A percentile compares a stretch with the other conserved stretches of the same genome.
These are phyloP conservation scores for Apis florea DNA, from an alignment of 1,140 invertebrate genomes.

Conservation along the genomic window DNA sequence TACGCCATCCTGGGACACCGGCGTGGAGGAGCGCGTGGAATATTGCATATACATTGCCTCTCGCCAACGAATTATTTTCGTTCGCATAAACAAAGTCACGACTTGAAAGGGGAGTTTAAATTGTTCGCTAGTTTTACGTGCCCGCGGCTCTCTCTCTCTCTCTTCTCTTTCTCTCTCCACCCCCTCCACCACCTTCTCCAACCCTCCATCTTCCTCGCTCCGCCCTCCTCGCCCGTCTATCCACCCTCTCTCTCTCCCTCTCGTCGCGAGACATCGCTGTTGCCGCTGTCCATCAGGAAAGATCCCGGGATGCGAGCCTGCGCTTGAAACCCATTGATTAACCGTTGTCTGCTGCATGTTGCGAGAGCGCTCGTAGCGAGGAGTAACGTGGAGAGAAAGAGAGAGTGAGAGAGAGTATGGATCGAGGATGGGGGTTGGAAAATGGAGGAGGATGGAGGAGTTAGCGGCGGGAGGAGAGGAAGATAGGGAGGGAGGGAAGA, in stretches of 20 bases:
- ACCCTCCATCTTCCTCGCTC: not conserved
- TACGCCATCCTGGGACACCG: no score
- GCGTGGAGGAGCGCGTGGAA: not conserved
- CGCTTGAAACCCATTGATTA: slow-evolving; percentile 80
- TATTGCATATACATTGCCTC: no score
- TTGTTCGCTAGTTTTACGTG: slow-evolving; percentile 75
- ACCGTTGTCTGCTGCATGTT: slow-evolving; percentile 76
- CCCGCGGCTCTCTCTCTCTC: slow-evolving; percentile 57
- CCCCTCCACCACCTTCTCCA: not conserved
- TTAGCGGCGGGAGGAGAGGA: no score
- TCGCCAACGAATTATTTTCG: slow-evolving; percentile 75
- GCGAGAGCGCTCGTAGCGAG: slow-evolving; percentile 36
- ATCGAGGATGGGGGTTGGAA: no score
- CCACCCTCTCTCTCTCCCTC: not conserved
- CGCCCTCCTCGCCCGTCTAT: not conserved
- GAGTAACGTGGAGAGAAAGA: not conserved
- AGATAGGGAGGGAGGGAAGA: not conserved
- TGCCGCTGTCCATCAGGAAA: slow-evolving; percentile 78
- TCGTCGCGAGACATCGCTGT: slow-evolving; percentile 35
- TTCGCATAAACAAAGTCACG: slow-evolving; percentile 77
- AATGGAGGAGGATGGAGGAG: no score
- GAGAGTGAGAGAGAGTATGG: not conserved
- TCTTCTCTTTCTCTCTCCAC: not conserved
- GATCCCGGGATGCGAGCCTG: slow-evolving; percentile 75
- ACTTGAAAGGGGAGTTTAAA: slow-evolving; percentile 78